These are phyloP conservation scores for Akabosia matsudoensis DNA, from an alignment of 1,140 invertebrate species.

Conservation along the genomic window DNA sequence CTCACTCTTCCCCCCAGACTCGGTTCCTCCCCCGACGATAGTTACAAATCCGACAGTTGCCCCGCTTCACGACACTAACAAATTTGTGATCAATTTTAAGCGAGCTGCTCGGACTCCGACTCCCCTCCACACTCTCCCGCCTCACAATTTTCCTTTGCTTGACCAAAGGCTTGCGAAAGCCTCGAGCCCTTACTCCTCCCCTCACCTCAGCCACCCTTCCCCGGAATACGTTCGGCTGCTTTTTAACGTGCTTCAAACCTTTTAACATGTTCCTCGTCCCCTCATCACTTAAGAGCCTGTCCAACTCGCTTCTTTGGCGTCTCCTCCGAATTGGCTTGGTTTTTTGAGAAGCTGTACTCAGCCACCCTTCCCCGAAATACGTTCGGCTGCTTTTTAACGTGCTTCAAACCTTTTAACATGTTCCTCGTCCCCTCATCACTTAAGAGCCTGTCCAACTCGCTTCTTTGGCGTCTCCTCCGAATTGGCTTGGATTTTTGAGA, in stretches of 20 bases:
- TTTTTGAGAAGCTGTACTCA: background rate
- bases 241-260: background rate
- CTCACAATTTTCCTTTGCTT: background rate
- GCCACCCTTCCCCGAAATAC: background rate
- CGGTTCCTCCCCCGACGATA: background rate
- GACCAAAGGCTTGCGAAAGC: background rate
- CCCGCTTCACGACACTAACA: background rate
- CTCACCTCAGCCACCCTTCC: background rate
- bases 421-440: conserved; percentile 2
- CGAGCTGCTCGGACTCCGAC: background rate
- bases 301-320: background rate
- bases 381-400: background rate
- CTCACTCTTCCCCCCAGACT: background rate
- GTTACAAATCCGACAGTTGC: background rate
- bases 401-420: background rate
- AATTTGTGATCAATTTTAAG: too few relatives aligned
- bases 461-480: background rate
- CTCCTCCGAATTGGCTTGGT: background rate
- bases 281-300: background rate
- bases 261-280: background rate
- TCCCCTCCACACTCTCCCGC: background rate
- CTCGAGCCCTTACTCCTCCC: background rate
- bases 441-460: background rate
- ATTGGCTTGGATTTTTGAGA: background rate
- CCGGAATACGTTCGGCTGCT: background rate